These are phyloP conservation scores for Anoura caudifer DNA, from an alignment of 2,113 vertebrate species.

Conservation along the genomic window DNA sequence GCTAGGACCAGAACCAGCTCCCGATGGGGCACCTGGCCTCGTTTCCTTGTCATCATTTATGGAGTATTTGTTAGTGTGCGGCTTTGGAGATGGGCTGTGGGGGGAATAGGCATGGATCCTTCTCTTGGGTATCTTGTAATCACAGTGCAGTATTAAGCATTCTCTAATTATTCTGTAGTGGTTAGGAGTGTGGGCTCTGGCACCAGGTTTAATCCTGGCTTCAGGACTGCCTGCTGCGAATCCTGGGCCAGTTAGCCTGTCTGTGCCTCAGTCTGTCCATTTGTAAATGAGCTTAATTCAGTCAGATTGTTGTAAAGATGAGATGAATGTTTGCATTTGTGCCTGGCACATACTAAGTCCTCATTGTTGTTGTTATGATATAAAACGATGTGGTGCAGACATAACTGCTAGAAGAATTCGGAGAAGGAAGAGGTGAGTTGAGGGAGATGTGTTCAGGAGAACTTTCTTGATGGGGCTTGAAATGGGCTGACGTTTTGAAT, in stretches of 20 bases:
- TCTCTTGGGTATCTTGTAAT: neutral
- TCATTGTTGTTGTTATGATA: neutral
- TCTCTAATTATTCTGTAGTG: neutral
- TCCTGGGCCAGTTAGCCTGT: neutral
- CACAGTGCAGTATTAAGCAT: rapidly evolving
- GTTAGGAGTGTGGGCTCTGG: neutral
- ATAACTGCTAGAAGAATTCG: neutral
- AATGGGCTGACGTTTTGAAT: neutral
- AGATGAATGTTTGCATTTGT: neutral
- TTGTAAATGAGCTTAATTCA: neutral
- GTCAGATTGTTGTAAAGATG: neutral
- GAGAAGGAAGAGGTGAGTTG: neutral
- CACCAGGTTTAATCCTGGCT: neutral
- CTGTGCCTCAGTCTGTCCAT: neutral
- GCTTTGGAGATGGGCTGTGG: neutral
- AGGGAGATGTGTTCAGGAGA: neutral
- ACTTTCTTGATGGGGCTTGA: neutral
- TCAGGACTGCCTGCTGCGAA: neutral
- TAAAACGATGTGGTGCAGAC: neutral
- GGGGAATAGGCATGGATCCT: neutral
- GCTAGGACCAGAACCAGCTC: neutral
- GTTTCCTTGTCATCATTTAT: neutral
- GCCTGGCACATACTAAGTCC: neutral
- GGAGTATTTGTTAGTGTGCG: neutral
- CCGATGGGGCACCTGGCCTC: neutral